Evolutionary conservation across 1,140 invertebrate species (phyloP).

Genomic region (Acromyrmex heyeri): DNA sequence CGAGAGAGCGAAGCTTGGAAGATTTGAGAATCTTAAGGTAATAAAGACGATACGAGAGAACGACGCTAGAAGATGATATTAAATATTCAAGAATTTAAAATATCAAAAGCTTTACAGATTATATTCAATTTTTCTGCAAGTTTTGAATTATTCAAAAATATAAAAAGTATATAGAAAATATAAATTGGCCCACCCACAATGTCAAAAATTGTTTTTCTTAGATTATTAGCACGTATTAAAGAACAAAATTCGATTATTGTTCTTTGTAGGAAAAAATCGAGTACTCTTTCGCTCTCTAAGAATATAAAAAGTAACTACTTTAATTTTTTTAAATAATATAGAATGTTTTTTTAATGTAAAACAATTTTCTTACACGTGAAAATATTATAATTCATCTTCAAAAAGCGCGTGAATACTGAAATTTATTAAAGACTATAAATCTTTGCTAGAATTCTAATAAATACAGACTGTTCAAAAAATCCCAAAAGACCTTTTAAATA

Average conservation of each 20-base stretch:
- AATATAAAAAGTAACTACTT: background rate
- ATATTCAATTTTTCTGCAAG: background rate
- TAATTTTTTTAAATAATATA: background rate
- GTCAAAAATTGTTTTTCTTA: background rate
- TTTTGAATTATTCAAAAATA: background rate
- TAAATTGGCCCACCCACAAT: background rate
- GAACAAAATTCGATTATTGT: background rate
- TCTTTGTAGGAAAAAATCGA: background rate
- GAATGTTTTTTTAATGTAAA: background rate
- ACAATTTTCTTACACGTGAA: background rate
- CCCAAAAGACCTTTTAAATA: too few species aligned
- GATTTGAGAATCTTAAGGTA: constrained; percentile 20
- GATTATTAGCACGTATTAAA: background rate
- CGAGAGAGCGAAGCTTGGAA: background rate
- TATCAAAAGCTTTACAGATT: background rate
- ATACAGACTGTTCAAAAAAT: background rate
- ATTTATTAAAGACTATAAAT: too few species aligned
- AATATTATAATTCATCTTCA: background rate
- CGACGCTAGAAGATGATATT: background rate
- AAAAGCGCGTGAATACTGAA: background rate
- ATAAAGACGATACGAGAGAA: constrained; percentile 15
- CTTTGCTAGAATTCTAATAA: too few species aligned
- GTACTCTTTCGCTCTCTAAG: background rate
- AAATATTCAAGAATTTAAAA: constrained; percentile 12
- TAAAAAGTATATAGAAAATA: background rate